phyloP scores from a whole-genome alignment of 2,888 invertebrate species.

The Helicoverpa assulta region DNA sequence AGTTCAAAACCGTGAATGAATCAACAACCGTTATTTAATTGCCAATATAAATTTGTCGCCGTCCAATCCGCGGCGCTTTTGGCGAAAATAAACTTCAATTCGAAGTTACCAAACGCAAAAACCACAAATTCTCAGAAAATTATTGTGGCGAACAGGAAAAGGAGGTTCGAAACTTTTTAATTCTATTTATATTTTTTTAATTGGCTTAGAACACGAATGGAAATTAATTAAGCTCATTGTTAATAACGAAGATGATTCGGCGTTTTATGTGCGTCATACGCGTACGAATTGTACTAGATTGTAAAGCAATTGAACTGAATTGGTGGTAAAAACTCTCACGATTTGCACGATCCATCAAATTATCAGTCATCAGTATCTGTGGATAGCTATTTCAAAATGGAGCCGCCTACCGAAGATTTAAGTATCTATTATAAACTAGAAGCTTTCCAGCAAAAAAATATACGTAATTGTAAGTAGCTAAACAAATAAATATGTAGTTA shows the following conservation, averaged over 20 bases:
- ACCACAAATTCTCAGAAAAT: conserved; percentile 52
- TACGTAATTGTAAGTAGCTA: conserved; percentile 6
- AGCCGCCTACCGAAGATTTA: neutral
- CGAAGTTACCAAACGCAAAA: conserved; percentile 43
- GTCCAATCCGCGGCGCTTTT: conserved; percentile 32
- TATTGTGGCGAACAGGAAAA: conserved; percentile 60
- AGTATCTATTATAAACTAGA: neutral
- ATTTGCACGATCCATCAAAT: conserved; percentile 8
- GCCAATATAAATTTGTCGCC: conserved; percentile 58
- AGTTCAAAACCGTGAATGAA: conserved; percentile 49
- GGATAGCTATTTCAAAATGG: neutral
- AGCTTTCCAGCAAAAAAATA: neutral
- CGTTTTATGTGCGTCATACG: conserved; percentile 4
- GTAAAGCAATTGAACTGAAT: neutral
- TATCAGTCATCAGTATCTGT: conserved; percentile 3
- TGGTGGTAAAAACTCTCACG: conserved; percentile 23
- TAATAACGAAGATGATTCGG: conserved; percentile 14
- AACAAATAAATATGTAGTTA: conserved; percentile 27
- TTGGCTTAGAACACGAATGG: conserved; percentile 21
- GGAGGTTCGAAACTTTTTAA: conserved; percentile 20
- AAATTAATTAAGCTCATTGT: conserved; percentile 29
- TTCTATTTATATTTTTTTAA: conserved; percentile 9
- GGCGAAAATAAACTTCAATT: conserved; percentile 53
- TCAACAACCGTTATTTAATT: conserved; percentile 61
- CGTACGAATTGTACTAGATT: conserved; percentile 12